Evolutionary conservation across 1,140 invertebrate species (phyloP), one percentile per base, ranked within the genome.

Genomic region (Drosophila kohkoa): DNA sequence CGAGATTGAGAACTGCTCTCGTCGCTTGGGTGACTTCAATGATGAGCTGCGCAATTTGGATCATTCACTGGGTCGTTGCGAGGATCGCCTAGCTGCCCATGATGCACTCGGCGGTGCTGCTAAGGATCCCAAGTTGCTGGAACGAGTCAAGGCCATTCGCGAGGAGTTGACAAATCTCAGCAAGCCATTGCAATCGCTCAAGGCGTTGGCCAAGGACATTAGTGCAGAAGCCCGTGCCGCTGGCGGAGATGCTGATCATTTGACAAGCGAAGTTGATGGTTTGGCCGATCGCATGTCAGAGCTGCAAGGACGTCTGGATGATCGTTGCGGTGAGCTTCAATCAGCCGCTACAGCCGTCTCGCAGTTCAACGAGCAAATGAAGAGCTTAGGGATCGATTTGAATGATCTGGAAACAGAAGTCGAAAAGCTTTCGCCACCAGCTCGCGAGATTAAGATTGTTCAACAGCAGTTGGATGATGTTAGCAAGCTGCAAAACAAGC

Each of bases 281-380:
- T 92, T 98, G 5, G 95, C 95, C 6, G 96, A 98, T 80, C 94
- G 97, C 25, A 96, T 98, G 70, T 94, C 95, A 25, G 95, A 97
- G 64, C 93, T 99, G 1, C 95, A 96, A 83, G 94, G 94, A 0
- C 95, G 96, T 91, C 91, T 98, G 3, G 95, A 96, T 54, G 97
- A 97, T 77, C 94, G 97, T 6, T 96, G 96, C 62, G 95, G 95
- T 51, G 95, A 96, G 74, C 93, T 99, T 46, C 97, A 98, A 81
- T 96, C 96, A 11, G 98, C 98, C 1, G 96, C 97, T 1, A 96
- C 96, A 10, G 97, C 96, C 15, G 95, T 98, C 35, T 95, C 96
- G 13, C 96, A 96, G 77, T 98, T 98, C 92, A 97, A 96, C 83
- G 97, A 98, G 51, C 95, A 97, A 92, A 95, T 98, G 1, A 98